phyloP scores from a whole-genome alignment of 1,140 invertebrate species.

The Battus philenor region DNA sequence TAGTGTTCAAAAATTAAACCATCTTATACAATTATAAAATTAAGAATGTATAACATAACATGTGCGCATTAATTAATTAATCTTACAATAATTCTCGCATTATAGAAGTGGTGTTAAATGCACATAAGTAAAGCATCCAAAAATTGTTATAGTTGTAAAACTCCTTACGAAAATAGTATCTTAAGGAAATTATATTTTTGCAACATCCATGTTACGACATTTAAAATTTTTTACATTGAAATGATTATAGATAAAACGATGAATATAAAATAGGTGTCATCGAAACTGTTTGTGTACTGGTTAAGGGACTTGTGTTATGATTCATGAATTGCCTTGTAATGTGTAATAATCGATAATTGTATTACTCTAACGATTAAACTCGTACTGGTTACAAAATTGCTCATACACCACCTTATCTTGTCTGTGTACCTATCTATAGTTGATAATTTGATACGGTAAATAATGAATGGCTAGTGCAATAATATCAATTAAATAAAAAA shows the following conservation, averaged over 20 bases:
- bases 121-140: too few relatives aligned
- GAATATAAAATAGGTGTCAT: too few relatives aligned
- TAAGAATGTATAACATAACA: too few relatives aligned
- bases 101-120: too few relatives aligned
- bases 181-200: conserved; percentile 11
- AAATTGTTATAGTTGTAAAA: too few relatives aligned
- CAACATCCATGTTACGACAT: conserved; percentile 11
- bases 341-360: conserved; percentile 11
- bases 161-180: too few relatives aligned
- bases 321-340: conserved; percentile 1
- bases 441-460: conserved; percentile 41
- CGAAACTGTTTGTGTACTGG: too few relatives aligned
- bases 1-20: too few relatives aligned
- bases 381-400: conserved; percentile 50
- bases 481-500: conserved; percentile 57
- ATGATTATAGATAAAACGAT: too few relatives aligned
- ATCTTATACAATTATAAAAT: too few relatives aligned
- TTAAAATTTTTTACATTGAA: conserved; percentile 6
- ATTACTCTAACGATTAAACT: conserved; percentile 5
- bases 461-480: conserved; percentile 55
- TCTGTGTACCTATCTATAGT: conserved; percentile 45
- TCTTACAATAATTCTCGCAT: too few relatives aligned
- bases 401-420: conserved; percentile 70
- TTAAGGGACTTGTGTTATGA: conserved; percentile 7
- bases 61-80: too few relatives aligned